Conservation (phyloP, 2,113 vertebrate genomes). For the Nerophis lumbriciformis region DNA sequence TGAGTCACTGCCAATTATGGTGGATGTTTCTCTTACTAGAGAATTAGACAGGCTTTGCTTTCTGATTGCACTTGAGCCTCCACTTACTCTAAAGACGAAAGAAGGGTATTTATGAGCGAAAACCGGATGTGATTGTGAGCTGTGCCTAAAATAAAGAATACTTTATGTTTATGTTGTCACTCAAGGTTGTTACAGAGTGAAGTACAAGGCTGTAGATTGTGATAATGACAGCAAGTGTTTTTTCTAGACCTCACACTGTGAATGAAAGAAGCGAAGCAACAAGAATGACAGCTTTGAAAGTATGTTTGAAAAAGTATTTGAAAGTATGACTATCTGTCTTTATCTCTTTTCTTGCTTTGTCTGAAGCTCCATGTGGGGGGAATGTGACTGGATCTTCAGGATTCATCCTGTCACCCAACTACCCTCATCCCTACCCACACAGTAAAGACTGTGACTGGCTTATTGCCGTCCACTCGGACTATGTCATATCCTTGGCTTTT, state of each 20-base stretch:
- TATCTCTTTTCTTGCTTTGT: conserved; percentile 14
- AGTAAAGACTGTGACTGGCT: conserved; percentile 99
- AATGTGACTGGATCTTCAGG: conserved; percentile 96
- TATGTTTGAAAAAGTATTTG: background rate
- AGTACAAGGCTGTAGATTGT: background rate
- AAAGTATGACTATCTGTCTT: conserved; percentile 5
- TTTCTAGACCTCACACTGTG: background rate
- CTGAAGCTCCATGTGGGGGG: conserved; percentile 92
- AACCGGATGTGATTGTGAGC: background rate
- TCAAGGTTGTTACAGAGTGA: background rate
- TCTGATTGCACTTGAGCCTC: background rate
- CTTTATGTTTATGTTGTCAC: background rate
- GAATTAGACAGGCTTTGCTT: background rate
- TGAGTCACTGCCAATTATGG: conserved; percentile 34
- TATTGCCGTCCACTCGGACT: conserved; percentile 88
- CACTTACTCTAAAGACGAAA: too few relatives aligned
- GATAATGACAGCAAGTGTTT: background rate
- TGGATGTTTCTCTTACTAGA: background rate
- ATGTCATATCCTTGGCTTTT: conserved; percentile 95
- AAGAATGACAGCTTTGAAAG: background rate
- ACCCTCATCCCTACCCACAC: conserved; percentile 94
- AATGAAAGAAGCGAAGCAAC: background rate
- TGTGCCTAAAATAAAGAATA: background rate
- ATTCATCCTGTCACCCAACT: conserved; percentile 97
- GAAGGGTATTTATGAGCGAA: too few relatives aligned